Evolutionary conservation across 2,113 vertebrate genomes (phyloP).

Genomic region (Proteles cristata): DNA sequence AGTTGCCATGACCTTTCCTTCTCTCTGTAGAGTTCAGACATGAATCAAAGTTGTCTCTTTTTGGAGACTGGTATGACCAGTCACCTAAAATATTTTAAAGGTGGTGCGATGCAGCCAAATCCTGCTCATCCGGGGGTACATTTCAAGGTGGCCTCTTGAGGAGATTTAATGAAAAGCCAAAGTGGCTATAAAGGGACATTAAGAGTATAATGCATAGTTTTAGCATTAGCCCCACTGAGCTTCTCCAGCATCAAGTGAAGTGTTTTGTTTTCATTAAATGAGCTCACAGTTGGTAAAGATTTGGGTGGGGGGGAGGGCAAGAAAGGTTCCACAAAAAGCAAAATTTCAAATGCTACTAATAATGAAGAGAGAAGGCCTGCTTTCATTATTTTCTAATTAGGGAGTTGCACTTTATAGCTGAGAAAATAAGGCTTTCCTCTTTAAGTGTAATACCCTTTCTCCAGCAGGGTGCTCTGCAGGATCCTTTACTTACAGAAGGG

Average conservation of each 20-base stretch:
- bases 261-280: constrained; percentile 75
- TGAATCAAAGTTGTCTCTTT: constrained; percentile 23
- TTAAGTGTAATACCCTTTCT: constrained; percentile 37
- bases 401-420: constrained; percentile 55
- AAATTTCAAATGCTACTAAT: constrained; percentile 50
- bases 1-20: not conserved
- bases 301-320: not conserved
- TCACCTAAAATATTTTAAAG: constrained; percentile 38
- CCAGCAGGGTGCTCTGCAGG: not conserved
- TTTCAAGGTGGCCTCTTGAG: constrained; percentile 59
- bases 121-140: not conserved
- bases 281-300: constrained; percentile 72
- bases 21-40: not conserved
- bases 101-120: not conserved
- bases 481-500: constrained; percentile 25
- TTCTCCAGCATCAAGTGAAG: constrained; percentile 35
- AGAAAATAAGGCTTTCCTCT: constrained; percentile 68
- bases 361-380: constrained; percentile 57
- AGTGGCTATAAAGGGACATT: constrained; percentile 41
- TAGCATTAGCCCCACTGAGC: constrained; percentile 37
- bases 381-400: constrained; percentile 75
- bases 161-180: constrained; percentile 59
- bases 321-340: constrained; percentile 16
- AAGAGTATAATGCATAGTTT: constrained; percentile 45
- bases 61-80: constrained; percentile 38